Evolutionary conservation across 1,140 invertebrate genomes (phyloP).

Genomic region (Aricia agestis): DNA sequence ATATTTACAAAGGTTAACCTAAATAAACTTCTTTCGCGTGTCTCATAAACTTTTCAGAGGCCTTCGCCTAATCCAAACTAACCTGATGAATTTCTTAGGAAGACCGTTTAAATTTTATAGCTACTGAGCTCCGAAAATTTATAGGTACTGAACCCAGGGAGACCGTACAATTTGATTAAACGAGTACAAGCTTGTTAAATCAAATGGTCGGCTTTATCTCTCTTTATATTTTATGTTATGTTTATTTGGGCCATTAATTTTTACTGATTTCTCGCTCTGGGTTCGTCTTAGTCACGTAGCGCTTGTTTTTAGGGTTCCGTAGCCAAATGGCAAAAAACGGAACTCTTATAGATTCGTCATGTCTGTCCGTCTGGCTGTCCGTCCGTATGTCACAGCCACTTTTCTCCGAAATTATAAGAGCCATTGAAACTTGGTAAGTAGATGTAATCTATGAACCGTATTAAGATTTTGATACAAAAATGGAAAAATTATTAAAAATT

Average conservation of each 20-base stretch:
- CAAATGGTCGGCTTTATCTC: not conserved
- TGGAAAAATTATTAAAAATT: too few relatives aligned
- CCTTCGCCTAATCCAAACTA: not conserved
- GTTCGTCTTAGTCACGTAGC: not conserved
- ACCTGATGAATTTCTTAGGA: not conserved
- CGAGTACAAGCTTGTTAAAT: slow-evolving; percentile 2
- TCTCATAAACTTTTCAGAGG: not conserved
- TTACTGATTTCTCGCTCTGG: not conserved
- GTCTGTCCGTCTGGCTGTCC: too few relatives aligned
- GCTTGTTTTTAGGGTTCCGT: not conserved
- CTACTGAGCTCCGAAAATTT: not conserved
- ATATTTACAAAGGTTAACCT: not conserved
- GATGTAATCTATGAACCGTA: too few relatives aligned
- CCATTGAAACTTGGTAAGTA: too few relatives aligned
- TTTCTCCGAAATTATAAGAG: too few relatives aligned
- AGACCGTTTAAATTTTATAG: not conserved
- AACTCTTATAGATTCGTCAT: too few relatives aligned
- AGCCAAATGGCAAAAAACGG: too few relatives aligned
- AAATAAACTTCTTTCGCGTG: not conserved
- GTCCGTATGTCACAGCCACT: too few relatives aligned
- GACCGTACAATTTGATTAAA: slow-evolving; percentile 13
- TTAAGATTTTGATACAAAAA: too few relatives aligned
- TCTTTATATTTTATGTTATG: not conserved
- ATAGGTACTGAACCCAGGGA: not conserved
- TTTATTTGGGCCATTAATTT: not conserved